Evolutionary conservation across 2,888 invertebrate species (phyloP).

Genomic region (Leucozona laternaria): DNA sequence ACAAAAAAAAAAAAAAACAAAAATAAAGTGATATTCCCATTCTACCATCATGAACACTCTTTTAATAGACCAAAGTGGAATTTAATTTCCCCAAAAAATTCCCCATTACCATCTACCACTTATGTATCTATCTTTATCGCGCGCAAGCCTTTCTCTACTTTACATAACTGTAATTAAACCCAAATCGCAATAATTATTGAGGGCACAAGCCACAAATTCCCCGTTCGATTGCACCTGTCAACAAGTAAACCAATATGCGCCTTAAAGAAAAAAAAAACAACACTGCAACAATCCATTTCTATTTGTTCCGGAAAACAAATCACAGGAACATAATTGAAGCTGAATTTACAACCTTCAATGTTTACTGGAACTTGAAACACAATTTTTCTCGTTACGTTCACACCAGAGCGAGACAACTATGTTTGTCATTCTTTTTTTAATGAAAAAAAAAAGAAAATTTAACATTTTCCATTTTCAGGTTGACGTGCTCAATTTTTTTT

Average conservation of each 20-base stretch:
- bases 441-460: slow-evolving; percentile 24
- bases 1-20: background rate
- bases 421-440: slow-evolving; percentile 1
- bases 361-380: slow-evolving; percentile 43
- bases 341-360: slow-evolving; percentile 28
- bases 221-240: slow-evolving; percentile 51
- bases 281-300: slow-evolving; percentile 17
- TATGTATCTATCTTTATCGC: slow-evolving; percentile 32
- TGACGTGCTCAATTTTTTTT: background rate
- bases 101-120: background rate
- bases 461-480: slow-evolving; percentile 15
- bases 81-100: slow-evolving; percentile 3
- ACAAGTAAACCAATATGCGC: slow-evolving; percentile 36
- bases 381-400: slow-evolving; percentile 8
- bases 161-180: slow-evolving; percentile 42
- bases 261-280: slow-evolving; percentile 25
- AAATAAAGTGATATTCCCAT: background rate
- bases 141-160: slow-evolving; percentile 22
- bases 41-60: slow-evolving; percentile 32
- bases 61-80: slow-evolving; percentile 22
- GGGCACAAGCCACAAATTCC: slow-evolving; percentile 18
- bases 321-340: background rate
- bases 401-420: slow-evolving; percentile 35
- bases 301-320: slow-evolving; percentile 11
- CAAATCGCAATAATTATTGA: slow-evolving; percentile 19